phyloP scores from a whole-genome alignment of 2,888 invertebrate genomes.

The Brenthis daphne region DNA sequence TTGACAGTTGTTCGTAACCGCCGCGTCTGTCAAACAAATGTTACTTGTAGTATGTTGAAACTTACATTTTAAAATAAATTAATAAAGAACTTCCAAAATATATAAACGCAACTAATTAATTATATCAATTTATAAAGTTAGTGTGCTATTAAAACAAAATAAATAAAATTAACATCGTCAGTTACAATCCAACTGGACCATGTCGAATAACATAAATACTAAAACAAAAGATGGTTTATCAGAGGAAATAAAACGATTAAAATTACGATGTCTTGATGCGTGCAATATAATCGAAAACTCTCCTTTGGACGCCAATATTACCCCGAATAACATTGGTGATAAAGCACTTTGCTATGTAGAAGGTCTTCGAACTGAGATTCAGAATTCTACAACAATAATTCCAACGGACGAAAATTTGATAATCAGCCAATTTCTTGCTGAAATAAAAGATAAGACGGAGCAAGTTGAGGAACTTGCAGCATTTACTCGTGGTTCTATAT shows the following conservation, averaged over 20 bases:
- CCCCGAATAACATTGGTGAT: conserved; percentile 49
- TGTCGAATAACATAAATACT: conserved; percentile 53
- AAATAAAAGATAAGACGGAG: conserved; percentile 58
- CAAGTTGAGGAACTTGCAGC: conserved; percentile 64
- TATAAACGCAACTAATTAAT: no score
- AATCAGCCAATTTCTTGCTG: conserved; percentile 61
- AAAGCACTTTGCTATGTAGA: conserved; percentile 58
- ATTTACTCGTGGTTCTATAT: conserved; percentile 59
- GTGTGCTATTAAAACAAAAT: no score
- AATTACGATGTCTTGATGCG: conserved; percentile 56
- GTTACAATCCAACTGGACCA: conserved; percentile 44
- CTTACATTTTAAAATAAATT: no score
- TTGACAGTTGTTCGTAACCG: not conserved
- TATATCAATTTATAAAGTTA: no score
- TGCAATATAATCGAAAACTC: conserved; percentile 61
- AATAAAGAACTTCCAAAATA: no score
- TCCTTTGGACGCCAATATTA: conserved; percentile 47
- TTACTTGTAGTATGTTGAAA: no score
- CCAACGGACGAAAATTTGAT: conserved; percentile 59
- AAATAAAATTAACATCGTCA: not conserved
- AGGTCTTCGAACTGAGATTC: conserved; percentile 57
- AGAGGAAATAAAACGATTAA: conserved; percentile 58
- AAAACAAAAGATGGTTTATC: conserved; percentile 54
- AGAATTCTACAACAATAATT: conserved; percentile 57
- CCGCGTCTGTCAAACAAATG: not conserved